phyloP scores from a whole-genome alignment of 2,113 vertebrate genomes.

The Narcine bancroftii region DNA sequence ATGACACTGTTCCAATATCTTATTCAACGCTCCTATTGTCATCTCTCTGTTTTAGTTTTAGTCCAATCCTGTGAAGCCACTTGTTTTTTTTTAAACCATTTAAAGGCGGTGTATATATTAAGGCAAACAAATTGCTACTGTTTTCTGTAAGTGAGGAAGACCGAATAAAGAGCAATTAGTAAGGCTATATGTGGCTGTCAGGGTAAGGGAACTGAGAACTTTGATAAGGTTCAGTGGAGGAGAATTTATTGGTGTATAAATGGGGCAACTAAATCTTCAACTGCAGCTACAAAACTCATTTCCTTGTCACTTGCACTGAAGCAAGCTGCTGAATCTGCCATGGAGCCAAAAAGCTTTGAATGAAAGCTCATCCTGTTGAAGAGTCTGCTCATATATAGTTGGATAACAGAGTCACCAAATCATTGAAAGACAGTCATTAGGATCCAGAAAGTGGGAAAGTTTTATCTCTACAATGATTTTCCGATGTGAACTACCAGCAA shows the following conservation, averaged over 20 bases:
- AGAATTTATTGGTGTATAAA: background rate
- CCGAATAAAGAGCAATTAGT: background rate
- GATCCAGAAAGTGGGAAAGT: background rate
- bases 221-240: background rate
- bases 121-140: too few relatives aligned
- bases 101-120: background rate
- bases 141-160: background rate
- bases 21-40: too few relatives aligned
- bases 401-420: background rate
- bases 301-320: background rate
- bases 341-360: background rate
- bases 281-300: background rate
- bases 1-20: too few relatives aligned
- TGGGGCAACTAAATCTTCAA: background rate
- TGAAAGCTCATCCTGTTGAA: background rate
- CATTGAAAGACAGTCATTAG: background rate
- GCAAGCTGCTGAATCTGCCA: background rate
- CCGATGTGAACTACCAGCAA: background rate
- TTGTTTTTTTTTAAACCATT: background rate
- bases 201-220: too few relatives aligned
- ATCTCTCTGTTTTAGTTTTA: too few relatives aligned
- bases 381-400: background rate
- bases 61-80: background rate
- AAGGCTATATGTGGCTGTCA: background rate
- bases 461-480: background rate